Base-by-base conservation (phyloP, 2,797 vertebrate genomes). In the Danio tinwini region DNA sequence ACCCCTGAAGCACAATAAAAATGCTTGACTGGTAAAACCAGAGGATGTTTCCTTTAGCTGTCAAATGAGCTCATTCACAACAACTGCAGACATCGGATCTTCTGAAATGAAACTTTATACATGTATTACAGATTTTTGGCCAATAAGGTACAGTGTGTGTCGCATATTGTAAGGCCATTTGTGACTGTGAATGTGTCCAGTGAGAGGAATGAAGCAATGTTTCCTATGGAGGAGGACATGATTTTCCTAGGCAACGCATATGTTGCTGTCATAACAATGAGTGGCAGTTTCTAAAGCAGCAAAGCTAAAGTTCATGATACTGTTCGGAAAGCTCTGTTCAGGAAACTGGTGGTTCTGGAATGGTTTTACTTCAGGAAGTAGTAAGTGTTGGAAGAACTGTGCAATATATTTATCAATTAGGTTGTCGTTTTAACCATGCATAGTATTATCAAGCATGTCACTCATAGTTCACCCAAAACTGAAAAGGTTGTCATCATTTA, bases 201-300 rank as follows among this genome's bases (percentile, higher is more conserved):
- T 82, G 59, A 83, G 69, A 19, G 39, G 80, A 89, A 77, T 67
- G 69, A 86, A 71, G 74, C 67, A 81, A 67, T 85, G 68, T 85
- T 89, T 90, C 87, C 86, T 83, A 81, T 81, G 82, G 88, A 85
- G 89, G 81, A 86, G 81, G 58, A 73, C 73, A 80, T 79, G 65
- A 63, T 73, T 91, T 89, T 91, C 90, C 88, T 84, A 40, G 85
- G 90, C 88, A 89, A 91, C 90, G 19, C 70, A 8, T 81, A 84
- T 88, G 85, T 88, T 90, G 58, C 82, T 88, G 78, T 73, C 81
- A 88, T 76, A 91, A 91, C 88, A 90, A 74, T 80, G 55, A 37
- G 81, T 5, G 74, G 83, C 83, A 79, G 87, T 86, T 79, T 64
- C 74, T 52, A 52, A 55, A 65, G 49, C 75, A 84, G 29, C 29